These are phyloP conservation scores for Plutella xylostella DNA, from an alignment of 2,888 invertebrate genomes.

Conservation along the genomic window DNA sequence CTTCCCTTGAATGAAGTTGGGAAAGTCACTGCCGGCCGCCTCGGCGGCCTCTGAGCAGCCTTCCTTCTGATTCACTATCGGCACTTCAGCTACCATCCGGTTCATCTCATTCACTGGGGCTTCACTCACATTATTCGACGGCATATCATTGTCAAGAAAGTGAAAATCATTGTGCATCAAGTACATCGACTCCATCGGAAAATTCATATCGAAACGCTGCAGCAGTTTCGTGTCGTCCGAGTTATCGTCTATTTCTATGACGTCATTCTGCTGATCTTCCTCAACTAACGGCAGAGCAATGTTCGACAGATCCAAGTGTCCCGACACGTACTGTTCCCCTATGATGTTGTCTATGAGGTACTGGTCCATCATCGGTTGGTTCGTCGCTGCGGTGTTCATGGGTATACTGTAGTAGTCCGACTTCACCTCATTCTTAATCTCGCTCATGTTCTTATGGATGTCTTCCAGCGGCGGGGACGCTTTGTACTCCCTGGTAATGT, in stretches of 20 bases:
- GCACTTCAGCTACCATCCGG: constrained; percentile 47
- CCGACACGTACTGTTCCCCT: constrained; percentile 50
- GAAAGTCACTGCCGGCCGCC: constrained; percentile 31
- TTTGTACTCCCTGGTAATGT: constrained; percentile 49
- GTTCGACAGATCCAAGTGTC: constrained; percentile 45
- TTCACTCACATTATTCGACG: constrained; percentile 31
- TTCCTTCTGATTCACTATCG: constrained; percentile 44
- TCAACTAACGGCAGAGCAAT: constrained; percentile 42
- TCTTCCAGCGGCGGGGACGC: constrained; percentile 59
- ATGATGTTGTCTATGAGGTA: constrained; percentile 55
- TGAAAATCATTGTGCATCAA: constrained; percentile 60
- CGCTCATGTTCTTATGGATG: constrained; percentile 55
- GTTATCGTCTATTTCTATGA: constrained; percentile 62
- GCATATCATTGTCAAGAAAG: constrained; percentile 51
- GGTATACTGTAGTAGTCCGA: constrained; percentile 53
- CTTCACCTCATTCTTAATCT: constrained; percentile 59
- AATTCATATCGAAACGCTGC: constrained; percentile 55
- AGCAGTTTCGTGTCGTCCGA: constrained; percentile 57
- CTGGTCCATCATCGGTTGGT: constrained; percentile 49
- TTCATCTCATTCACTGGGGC: constrained; percentile 38
- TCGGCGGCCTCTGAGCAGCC: constrained; percentile 30
- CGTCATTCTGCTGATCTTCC: constrained; percentile 46
- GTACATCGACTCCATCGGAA: constrained; percentile 50
- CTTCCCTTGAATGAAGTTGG: constrained; percentile 47
- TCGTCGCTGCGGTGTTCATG: constrained; percentile 34